A percentile compares a stretch with the other conserved stretches of the same genome.
Conservation (phyloP, 2,888 invertebrate genomes). For the Parnassius glacialis region DNA sequence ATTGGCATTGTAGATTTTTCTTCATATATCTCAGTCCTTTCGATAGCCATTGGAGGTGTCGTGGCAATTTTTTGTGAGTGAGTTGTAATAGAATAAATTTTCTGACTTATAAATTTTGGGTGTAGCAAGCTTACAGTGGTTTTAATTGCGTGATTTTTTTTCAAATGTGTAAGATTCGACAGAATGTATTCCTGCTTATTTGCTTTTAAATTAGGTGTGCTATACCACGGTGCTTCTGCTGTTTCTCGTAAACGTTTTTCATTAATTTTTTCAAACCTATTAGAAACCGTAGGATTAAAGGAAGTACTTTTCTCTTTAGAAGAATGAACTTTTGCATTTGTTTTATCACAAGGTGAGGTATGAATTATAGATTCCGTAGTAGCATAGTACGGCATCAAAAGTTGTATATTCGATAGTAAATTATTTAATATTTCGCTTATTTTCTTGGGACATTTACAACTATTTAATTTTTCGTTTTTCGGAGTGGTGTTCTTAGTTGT, state of each 20-base stretch:
- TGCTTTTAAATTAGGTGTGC: constrained; percentile 4
- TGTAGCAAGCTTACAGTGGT: constrained; percentile 15
- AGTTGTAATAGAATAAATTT: constrained; percentile 10
- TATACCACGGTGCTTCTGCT: background rate
- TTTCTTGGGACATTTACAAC: constrained; percentile 51
- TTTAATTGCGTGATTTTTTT: constrained; percentile 16
- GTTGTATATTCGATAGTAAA: constrained; percentile 42
- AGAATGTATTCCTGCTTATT: constrained; percentile 1
- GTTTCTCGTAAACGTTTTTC: constrained; percentile 6
- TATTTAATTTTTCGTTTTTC: constrained; percentile 19
- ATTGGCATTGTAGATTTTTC: constrained; percentile 11
- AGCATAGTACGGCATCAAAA: constrained; percentile 37
- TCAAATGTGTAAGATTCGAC: constrained; percentile 9
- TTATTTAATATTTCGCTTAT: constrained; percentile 42
- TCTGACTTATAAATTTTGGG: constrained; percentile 12
- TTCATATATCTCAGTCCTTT: constrained; percentile 16
- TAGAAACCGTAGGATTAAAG: background rate
- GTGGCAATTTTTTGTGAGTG: constrained; percentile 1
- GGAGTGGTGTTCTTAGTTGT: constrained; percentile 9
- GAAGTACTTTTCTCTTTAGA: background rate
- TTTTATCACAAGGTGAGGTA: constrained; percentile 10
- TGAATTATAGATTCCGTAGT: constrained; percentile 13
- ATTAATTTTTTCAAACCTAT: background rate
- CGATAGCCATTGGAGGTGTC: constrained; percentile 14
- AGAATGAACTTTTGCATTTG: background rate